Evolutionary conservation across 2,113 vertebrate species (phyloP).

Genomic region (Zosterops pallidus): DNA sequence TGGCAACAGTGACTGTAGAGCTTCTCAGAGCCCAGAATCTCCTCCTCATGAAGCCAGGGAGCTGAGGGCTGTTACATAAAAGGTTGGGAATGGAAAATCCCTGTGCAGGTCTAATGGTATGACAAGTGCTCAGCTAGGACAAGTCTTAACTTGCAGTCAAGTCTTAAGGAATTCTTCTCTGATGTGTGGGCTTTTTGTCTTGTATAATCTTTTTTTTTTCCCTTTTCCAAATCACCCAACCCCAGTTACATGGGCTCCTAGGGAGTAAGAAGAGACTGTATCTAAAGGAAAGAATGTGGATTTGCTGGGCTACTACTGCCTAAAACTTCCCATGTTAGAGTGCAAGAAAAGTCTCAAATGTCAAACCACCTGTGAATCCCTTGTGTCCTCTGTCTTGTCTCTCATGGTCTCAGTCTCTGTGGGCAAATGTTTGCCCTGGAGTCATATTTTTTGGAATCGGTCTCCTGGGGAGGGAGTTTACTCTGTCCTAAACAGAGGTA

Average conservation of each 20-base stretch:
- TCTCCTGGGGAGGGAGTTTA: constrained; percentile 29
- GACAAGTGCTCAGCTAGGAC: constrained; percentile 66
- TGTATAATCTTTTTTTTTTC: background rate
- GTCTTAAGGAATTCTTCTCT: constrained; percentile 69
- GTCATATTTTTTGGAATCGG: background rate
- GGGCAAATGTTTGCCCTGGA: background rate
- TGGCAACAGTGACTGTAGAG: constrained; percentile 67
- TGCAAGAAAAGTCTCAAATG: constrained; percentile 1
- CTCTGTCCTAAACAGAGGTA: background rate
- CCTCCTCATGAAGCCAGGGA: background rate
- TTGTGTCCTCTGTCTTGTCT: constrained; percentile 33
- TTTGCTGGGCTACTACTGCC: constrained; percentile 39
- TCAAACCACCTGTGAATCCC: constrained; percentile 47
- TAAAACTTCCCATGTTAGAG: background rate
- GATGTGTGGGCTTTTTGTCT: constrained; percentile 46
- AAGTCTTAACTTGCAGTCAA: constrained; percentile 67
- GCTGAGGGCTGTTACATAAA: constrained; percentile 3
- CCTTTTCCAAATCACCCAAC: constrained; percentile 20
- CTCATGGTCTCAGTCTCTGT: background rate
- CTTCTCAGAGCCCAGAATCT: constrained; percentile 62
- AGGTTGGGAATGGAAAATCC: constrained; percentile 27
- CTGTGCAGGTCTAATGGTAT: constrained; percentile 44
- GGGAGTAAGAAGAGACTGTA: constrained; percentile 44
- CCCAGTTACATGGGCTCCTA: constrained; percentile 46
- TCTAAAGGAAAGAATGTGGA: constrained; percentile 60